Percentiles rank a stretch among this genome's conserved stretches.
Evolutionary conservation across 2,888 invertebrate species (phyloP).

Genomic region (Andrena camellia): DNA sequence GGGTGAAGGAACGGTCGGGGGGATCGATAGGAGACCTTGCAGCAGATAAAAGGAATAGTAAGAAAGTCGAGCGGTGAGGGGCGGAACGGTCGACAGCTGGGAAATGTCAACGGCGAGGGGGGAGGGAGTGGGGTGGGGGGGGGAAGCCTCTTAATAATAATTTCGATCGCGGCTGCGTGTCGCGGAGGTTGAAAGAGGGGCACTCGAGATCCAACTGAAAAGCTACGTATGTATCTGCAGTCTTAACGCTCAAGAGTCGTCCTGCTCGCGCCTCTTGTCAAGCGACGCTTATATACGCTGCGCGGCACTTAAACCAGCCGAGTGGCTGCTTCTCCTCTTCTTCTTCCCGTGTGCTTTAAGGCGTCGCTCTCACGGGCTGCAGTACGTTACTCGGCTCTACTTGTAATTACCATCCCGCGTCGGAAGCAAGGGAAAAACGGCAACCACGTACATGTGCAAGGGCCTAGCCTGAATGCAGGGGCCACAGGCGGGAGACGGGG

Average conservation of each 20-base stretch:
- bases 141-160: conserved; percentile 43
- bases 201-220: conserved; percentile 55
- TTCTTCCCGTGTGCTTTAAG: conserved; percentile 56
- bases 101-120: background rate
- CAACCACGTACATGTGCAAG: conserved; percentile 39
- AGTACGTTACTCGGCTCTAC: conserved; percentile 59
- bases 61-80: background rate
- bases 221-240: conserved; percentile 48
- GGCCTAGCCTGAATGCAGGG: conserved; percentile 4
- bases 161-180: conserved; percentile 47
- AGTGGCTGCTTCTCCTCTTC: conserved; percentile 34
- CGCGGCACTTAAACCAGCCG: conserved; percentile 54
- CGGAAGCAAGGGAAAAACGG: conserved; percentile 58
- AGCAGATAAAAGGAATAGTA: too few species aligned
- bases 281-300: conserved; percentile 38
- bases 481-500: background rate
- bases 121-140: background rate
- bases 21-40: too few species aligned
- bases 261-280: conserved; percentile 58
- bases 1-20: too few species aligned
- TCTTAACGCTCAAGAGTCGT: conserved; percentile 43
- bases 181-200: conserved; percentile 38
- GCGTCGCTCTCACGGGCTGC: conserved; percentile 65
- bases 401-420: conserved; percentile 69
- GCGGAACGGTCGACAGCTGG: background rate